A percentile compares a stretch with the other conserved stretches of the same genome.
Conservation (phyloP, 2,888 invertebrate genomes). For the Nomada ferruginata region DNA sequence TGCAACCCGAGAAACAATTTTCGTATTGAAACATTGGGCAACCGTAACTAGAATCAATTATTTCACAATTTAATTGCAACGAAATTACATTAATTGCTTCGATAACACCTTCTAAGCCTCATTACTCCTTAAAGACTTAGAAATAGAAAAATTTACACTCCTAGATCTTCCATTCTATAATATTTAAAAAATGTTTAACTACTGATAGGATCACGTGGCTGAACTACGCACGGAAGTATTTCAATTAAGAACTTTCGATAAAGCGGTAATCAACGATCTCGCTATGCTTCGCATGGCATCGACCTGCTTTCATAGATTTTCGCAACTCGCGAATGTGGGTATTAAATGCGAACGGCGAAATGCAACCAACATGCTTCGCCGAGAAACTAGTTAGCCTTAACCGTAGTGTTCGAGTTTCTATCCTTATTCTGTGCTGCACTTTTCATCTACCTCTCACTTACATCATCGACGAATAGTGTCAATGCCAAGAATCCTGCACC, state of each 20-base stretch:
- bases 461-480: constrained; percentile 61
- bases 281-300: constrained; percentile 21
- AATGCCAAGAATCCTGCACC: constrained; percentile 68
- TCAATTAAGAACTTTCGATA: constrained; percentile 33
- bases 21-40: no score
- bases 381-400: constrained; percentile 72
- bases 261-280: constrained; percentile 32
- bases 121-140: no score
- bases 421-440: constrained; percentile 48
- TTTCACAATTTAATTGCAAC: no score
- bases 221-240: constrained; percentile 3
- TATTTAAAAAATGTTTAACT: not conserved
- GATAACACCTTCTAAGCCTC: no score
- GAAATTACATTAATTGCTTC: no score
- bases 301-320: constrained; percentile 63
- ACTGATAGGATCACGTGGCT: not conserved
- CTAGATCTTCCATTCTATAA: not conserved
- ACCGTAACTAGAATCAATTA: no score
- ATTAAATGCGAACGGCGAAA: constrained; percentile 64
- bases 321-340: constrained; percentile 51
- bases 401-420: constrained; percentile 68
- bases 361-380: constrained; percentile 56
- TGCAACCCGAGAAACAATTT: no score
- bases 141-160: no score
- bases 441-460: constrained; percentile 55